A percentile compares a stretch with the other conserved stretches of the same genome.
phyloP scores from a whole-genome alignment of 2,113 vertebrate genomes.

The Psilopsiagon aurifrons region DNA sequence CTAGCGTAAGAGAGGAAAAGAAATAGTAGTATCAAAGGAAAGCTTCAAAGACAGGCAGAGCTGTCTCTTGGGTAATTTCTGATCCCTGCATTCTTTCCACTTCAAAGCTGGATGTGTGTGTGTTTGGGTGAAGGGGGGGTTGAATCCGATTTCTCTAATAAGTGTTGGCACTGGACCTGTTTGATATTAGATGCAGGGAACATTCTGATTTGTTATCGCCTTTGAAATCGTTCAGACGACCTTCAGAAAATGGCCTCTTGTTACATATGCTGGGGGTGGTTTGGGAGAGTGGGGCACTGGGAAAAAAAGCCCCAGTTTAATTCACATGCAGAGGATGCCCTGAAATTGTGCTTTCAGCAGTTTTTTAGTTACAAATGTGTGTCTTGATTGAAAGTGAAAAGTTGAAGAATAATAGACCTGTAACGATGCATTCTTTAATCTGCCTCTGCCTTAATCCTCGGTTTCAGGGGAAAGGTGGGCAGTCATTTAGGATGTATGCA shows the following conservation, averaged over 20 bases:
- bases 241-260: constrained; percentile 86
- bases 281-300: constrained; percentile 53
- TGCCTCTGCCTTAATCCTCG: constrained; percentile 1
- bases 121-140: constrained; percentile 74
- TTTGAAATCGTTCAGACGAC: constrained; percentile 94
- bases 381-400: constrained; percentile 78
- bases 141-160: constrained; percentile 96
- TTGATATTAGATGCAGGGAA: constrained; percentile 98
- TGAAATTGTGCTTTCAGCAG: constrained; percentile 75
- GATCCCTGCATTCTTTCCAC: constrained; percentile 92
- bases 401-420: constrained; percentile 73
- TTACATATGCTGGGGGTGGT: constrained; percentile 57
- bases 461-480: neutral
- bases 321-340: constrained; percentile 68
- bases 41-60: constrained; percentile 95
- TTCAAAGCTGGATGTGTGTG: constrained; percentile 92
- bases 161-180: constrained; percentile 95
- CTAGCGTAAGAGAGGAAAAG: constrained; percentile 73
- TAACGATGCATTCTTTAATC: constrained; percentile 42
- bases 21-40: constrained; percentile 92
- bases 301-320: constrained; percentile 35
- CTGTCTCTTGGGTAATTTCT: constrained; percentile 96
- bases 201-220: constrained; percentile 94
- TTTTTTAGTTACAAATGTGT: constrained; percentile 74
- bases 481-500: neutral